These are phyloP conservation scores for Pomacea canaliculata DNA, from an alignment of 2,888 invertebrate genomes.

Conservation along the genomic window DNA sequence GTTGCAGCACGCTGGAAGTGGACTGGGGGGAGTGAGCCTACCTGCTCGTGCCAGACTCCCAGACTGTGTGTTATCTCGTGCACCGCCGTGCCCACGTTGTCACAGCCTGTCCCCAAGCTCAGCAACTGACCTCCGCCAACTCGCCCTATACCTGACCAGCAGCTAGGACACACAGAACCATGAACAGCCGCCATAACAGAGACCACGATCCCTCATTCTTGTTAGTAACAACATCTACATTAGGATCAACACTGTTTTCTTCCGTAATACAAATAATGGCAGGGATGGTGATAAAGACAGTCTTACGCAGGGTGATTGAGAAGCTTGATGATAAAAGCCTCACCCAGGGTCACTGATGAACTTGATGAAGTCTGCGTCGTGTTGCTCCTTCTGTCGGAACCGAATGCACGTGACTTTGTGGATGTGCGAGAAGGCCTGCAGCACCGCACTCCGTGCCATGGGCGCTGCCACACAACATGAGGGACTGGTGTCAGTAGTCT, in stretches of 20 bases:
- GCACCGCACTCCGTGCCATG: constrained; percentile 40
- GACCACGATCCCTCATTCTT: too few species aligned
- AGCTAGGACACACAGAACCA: constrained; percentile 38
- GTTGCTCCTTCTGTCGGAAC: constrained; percentile 47
- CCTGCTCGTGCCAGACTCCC: constrained; percentile 68
- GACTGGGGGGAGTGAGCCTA: constrained; percentile 10
- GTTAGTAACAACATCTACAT: too few species aligned
- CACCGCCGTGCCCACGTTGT: constrained; percentile 57
- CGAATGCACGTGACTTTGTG: constrained; percentile 56
- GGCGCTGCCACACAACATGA: constrained; percentile 31
- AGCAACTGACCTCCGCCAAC: constrained; percentile 57
- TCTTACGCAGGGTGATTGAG: constrained; percentile 26
- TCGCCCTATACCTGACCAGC: constrained; percentile 63
- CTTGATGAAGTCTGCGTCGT: constrained; percentile 52
- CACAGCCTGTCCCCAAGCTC: constrained; percentile 62
- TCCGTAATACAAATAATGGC: too few species aligned
- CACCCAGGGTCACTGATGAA: constrained; percentile 64
- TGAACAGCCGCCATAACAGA: too few species aligned
- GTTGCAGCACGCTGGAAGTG: too few species aligned
- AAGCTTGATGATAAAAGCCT: background rate
- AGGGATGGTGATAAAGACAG: background rate
- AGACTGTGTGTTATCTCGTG: constrained; percentile 63
- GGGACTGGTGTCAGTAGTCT: too few species aligned
- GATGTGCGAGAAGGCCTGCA: constrained; percentile 52
- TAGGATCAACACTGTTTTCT: too few species aligned